Evolutionary conservation across 2,113 vertebrate species (phyloP).

Genomic region (Catharus bicknelli): DNA sequence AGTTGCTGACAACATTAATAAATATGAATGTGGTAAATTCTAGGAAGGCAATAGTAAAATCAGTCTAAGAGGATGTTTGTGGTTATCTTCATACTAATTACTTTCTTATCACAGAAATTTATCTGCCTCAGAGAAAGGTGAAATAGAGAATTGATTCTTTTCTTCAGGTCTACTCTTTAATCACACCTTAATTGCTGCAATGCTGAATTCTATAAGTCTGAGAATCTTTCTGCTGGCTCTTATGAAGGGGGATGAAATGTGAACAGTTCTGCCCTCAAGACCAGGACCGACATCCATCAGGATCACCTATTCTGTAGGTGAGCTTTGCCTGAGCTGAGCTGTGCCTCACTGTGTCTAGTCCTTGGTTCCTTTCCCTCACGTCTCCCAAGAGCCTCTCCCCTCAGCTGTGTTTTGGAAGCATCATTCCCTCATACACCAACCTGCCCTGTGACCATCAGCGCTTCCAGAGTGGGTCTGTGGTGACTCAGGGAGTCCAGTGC

Average conservation of each 20-base stretch:
- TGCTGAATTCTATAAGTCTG: background rate
- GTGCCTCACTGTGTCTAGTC: background rate
- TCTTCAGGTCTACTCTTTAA: background rate
- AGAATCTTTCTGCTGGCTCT: background rate
- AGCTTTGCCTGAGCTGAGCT: background rate
- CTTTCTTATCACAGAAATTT: background rate
- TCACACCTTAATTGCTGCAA: background rate
- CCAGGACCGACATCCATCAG: background rate
- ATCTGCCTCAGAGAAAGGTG: background rate
- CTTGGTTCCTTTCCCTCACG: background rate
- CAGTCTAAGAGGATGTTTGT: background rate
- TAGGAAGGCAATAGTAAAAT: background rate
- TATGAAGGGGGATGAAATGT: fast-evolving
- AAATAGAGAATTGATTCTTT: background rate
- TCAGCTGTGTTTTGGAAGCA: background rate
- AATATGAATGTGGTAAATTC: background rate
- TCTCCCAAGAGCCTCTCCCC: background rate
- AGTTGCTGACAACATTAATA: background rate
- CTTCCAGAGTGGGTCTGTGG: fast-evolving
- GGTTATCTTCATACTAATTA: background rate
- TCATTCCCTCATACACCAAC: background rate
- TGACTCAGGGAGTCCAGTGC: background rate
- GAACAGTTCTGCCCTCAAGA: background rate
- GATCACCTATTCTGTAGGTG: background rate
- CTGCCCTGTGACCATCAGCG: background rate